Base-by-base conservation (phyloP, 2,888 invertebrate genomes). In the Polyommatus iphigenia region DNA sequence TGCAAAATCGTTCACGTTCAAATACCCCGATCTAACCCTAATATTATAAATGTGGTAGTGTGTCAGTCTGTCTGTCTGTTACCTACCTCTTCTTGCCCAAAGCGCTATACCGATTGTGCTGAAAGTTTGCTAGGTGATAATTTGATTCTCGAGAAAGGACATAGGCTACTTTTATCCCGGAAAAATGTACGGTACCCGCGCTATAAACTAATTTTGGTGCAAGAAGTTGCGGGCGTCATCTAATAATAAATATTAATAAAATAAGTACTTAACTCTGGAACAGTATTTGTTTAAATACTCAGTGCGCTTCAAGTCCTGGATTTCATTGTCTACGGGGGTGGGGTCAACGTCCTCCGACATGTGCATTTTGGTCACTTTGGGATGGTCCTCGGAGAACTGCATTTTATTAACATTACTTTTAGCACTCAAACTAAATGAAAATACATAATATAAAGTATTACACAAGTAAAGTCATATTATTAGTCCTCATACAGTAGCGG, bases 231-330 rank as follows among this genome's bases (percentile, higher is more conserved):
- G 2, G 6, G 5, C 5, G n/a, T 57, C n/a, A 57, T n/a, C n/a
- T 13, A n/a, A 13, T 50, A 54, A 54, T 5, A 18, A 54, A 5
- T 59, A 20, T 59, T 20, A 6, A 59, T 54, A 2, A 54, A 15
- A 3, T 5, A 54, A 18, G 54, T 75, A 10, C 75, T 20, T 29
- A 75, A 50, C 75, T 75, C 75, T 50, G 3, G 93, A 91, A 80
- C 94, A 94, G 80, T 90, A 93, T 79, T 91, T 89, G 29, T 81
- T 86, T 10, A 91, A 83, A 81, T 94, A 94, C 81, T 93, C 93
- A 0, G 94, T 93, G 67, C 93, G 83, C 80, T 93, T 93, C 62
- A 86, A 76, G 73, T 94, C 94, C 77, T 93, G 90, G 8, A 90
- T 88, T 75, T 90, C 89, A 57, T 94, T 83, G 0, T 91, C 90